phyloP scores from a whole-genome alignment of 2,888 invertebrate genomes.

The Dasysyrphus albostriatus region DNA sequence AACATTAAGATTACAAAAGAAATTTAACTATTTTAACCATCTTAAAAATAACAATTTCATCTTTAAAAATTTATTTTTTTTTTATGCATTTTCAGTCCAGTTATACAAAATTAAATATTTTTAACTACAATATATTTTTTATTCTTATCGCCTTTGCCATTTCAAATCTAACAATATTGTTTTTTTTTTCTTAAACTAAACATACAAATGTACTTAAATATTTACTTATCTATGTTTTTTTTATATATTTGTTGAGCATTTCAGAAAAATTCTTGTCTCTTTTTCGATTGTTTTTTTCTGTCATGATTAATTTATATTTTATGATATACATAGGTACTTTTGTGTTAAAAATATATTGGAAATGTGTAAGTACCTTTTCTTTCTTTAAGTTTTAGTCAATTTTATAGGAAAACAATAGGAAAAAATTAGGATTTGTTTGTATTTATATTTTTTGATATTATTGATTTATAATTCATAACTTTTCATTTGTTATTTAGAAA shows the following conservation, averaged over 20 bases:
- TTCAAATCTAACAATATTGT: background rate
- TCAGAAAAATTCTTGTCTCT: conserved; percentile 6
- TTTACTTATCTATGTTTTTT: background rate
- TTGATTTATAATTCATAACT: background rate
- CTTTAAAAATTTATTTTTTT: conserved; percentile 24
- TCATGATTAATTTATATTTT: background rate
- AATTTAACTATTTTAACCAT: conserved; percentile 5
- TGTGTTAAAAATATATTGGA: background rate
- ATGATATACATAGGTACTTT: background rate
- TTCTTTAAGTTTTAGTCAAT: background rate
- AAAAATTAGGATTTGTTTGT: background rate
- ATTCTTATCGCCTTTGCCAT: conserved; percentile 4
- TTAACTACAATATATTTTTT: conserved; percentile 38
- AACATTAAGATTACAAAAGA: background rate
- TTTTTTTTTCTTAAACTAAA: background rate
- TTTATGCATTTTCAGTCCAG: conserved; percentile 68
- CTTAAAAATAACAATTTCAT: conserved; percentile 50
- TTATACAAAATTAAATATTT: conserved; percentile 52
- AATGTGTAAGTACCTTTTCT: background rate
- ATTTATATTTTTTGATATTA: background rate
- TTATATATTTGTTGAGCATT: background rate
- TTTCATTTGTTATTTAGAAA: background rate
- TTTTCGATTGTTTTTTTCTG: background rate
- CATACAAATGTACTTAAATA: background rate
- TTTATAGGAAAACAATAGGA: background rate